Base-by-base conservation (phyloP, 2,888 invertebrate species). In the Pristionchus fissidentatus region DNA sequence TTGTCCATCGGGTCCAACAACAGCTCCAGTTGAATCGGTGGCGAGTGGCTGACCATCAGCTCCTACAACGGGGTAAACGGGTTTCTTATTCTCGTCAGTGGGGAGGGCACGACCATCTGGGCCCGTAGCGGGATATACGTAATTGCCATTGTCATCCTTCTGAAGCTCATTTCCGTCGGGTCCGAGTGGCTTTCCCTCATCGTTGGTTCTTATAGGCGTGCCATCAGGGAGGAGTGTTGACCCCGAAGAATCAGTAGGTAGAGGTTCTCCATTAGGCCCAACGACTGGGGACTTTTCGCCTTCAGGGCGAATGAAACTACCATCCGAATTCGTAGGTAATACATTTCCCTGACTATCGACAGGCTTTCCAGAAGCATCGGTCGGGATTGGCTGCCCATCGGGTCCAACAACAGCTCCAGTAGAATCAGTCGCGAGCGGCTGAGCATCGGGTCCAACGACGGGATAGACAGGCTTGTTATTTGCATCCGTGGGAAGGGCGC, bases 271-370 rank as follows among this genome's bases (percentile, higher is more conserved):
- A 55, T 85, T 66, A 46, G 84, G 78, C 57, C 87, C 87, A 13
- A 87, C 60, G 26, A 41, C 55, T n/a, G n/a, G n/a, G 7, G 73
- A 26, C n/a, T 87, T 87, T 13, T 66, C 70, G 57, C 87, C 87
- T 15, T 85, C 60, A 75, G 85, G 85, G 35, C 86, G 87, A 32
- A 89, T 62, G 57, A 70, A 84, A 3, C 86, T 84, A 60, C 89
- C 89, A 26, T 84, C 83, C 10, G 84, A 83, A 52, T 88, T 85
- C 8, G 83, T 82, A 10, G 85, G 84, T 22, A 87, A 32, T 26
- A 85, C 84, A 60, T 87, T 85, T n/a, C 87, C 87, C 0, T 87
- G 85, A 13, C 85, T 57, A 73, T 87, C 87, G 22, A 85, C 62
- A 38, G 88, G 86, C 57, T 83, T 84, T 60, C 88, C 88, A 26